These are phyloP conservation scores for Falco berigora DNA, from an alignment of 2,797 vertebrate species.

Conservation along the genomic window DNA sequence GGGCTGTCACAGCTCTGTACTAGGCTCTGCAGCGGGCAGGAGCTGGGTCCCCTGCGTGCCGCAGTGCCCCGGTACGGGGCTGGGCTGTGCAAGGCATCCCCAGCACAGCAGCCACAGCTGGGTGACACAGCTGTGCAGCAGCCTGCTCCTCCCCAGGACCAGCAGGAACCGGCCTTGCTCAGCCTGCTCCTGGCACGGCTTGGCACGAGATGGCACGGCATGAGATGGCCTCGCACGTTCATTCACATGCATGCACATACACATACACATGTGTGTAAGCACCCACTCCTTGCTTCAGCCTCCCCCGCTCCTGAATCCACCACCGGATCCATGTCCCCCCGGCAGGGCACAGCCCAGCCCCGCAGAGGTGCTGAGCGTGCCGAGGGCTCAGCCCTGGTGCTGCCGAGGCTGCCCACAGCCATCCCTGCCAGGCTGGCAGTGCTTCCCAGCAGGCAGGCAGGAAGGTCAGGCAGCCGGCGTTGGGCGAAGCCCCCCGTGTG, in stretches of 20 bases:
- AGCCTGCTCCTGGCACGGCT: background rate
- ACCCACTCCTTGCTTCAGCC: background rate
- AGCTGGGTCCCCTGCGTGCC: accelerated
- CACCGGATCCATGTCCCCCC: accelerated
- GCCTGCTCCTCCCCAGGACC: background rate
- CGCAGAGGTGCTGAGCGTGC: background rate
- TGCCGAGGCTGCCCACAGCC: accelerated
- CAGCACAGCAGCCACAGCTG: background rate
- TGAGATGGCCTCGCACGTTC: background rate
- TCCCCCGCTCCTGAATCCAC: accelerated
- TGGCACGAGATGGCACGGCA: background rate
- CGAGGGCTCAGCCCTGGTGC: background rate
- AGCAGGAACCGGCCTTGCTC: background rate
- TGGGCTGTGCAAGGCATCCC: background rate
- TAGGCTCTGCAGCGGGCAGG: background rate
- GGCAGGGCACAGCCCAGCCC: background rate
- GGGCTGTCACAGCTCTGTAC: accelerated
- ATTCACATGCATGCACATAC: background rate
- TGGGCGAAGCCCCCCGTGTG: background rate
- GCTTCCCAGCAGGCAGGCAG: accelerated
- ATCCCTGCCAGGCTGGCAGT: background rate
- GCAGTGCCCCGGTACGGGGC: accelerated
- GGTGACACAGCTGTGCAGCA: accelerated
- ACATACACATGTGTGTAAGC: accelerated
- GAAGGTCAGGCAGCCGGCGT: accelerated